phyloP scores from a whole-genome alignment of 2,888 invertebrate species.

The Eupeodes latifasciatus region DNA sequence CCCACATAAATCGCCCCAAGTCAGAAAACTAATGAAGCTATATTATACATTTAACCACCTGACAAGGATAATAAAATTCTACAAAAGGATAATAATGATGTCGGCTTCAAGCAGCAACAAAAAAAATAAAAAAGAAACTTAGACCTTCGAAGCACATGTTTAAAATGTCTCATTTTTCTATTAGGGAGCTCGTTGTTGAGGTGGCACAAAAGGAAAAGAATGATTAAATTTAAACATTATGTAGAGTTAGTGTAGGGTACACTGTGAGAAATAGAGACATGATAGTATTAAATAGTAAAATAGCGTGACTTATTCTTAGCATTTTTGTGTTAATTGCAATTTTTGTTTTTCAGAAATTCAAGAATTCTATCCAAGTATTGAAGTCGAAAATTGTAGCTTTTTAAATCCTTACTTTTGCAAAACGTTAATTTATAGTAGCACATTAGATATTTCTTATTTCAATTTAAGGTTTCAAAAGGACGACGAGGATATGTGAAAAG shows the following conservation, averaged over 20 bases:
- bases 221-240: background rate
- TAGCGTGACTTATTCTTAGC: background rate
- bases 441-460: too few relatives aligned
- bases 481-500: too few relatives aligned
- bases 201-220: background rate
- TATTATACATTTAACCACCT: slow-evolving; percentile 72
- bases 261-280: background rate
- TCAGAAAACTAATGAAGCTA: slow-evolving; percentile 70
- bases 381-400: too few relatives aligned
- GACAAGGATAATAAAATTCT: slow-evolving; percentile 75
- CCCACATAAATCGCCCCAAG: slow-evolving; percentile 68
- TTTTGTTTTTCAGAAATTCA: too few relatives aligned
- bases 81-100: slow-evolving; percentile 75
- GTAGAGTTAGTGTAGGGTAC: background rate
- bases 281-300: background rate
- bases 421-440: too few relatives aligned
- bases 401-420: too few relatives aligned
- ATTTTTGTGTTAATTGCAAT: too few relatives aligned
- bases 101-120: slow-evolving; percentile 32
- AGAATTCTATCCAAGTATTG: too few relatives aligned
- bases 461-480: too few relatives aligned
- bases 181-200: background rate
- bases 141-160: slow-evolving; percentile 43
- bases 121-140: background rate
- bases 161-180: slow-evolving; percentile 50